Percentiles rank a stretch among this genome's conserved stretches.
phyloP scores from a whole-genome alignment of 2,797 vertebrate genomes.

The Halcyon smyrnensis region DNA sequence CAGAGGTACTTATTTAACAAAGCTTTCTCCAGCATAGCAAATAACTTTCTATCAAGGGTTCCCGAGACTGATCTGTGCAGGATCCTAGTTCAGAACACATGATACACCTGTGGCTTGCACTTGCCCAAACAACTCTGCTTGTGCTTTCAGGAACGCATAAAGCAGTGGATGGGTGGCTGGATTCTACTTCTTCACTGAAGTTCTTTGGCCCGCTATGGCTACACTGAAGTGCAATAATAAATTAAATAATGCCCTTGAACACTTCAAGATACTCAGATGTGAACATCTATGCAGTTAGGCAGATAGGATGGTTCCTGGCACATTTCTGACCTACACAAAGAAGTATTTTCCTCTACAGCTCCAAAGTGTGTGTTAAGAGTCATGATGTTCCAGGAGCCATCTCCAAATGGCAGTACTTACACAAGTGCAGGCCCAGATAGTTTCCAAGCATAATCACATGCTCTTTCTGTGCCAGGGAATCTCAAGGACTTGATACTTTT shows the following conservation, averaged over 20 bases:
- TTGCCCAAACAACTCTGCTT: neutral
- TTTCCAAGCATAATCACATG: neutral
- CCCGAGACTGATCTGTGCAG: neutral
- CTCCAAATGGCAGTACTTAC: neutral
- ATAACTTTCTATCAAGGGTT: neutral
- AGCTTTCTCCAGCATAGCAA: neutral
- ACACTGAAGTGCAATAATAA: neutral
- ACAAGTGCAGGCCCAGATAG: neutral
- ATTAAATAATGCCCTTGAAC: neutral
- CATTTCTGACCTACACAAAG: neutral
- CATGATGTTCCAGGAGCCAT: neutral
- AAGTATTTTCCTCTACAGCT: neutral
- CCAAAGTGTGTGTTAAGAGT: neutral
- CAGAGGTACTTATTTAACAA: neutral
- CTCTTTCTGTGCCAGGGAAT: neutral
- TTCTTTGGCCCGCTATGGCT: neutral
- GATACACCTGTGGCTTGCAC: neutral
- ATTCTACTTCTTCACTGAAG: neutral
- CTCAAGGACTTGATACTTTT: neutral
- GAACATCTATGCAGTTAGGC: neutral
- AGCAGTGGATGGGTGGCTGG: neutral
- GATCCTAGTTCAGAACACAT: neutral
- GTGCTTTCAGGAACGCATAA: neutral
- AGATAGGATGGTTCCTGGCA: neutral
- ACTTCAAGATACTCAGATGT: neutral